Percentiles rank a stretch among this genome's conserved stretches.
Conservation (phyloP, 2,888 invertebrate genomes). For the Allophyes oxyacanthae region DNA sequence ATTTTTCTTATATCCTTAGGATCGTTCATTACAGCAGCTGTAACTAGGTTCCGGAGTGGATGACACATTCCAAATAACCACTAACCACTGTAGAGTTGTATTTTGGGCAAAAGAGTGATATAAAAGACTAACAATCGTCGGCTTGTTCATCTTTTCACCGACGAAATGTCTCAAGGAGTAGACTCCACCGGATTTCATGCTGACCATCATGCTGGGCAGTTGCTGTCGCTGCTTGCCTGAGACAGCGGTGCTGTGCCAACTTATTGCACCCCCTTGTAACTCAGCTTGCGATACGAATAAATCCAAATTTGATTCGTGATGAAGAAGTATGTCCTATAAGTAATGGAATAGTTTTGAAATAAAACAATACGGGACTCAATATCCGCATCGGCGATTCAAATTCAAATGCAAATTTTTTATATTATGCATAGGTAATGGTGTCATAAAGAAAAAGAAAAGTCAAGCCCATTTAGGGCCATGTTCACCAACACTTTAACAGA, state of each 20-base stretch:
- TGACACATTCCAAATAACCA: too few species aligned
- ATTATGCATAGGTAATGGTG: too few species aligned
- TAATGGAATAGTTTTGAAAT: not conserved
- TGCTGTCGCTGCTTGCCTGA: slow-evolving; percentile 35
- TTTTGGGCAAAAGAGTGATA: not conserved
- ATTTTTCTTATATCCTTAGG: too few species aligned
- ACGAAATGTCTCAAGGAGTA: slow-evolving; percentile 66
- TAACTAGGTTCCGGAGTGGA: too few species aligned
- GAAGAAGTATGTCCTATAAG: slow-evolving; percentile 68
- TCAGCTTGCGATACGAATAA: slow-evolving; percentile 45
- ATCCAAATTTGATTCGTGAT: slow-evolving; percentile 67
- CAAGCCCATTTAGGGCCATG: too few species aligned
- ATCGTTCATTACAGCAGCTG: too few species aligned
- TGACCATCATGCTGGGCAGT: slow-evolving; percentile 60
- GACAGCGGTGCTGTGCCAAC: slow-evolving; percentile 53
- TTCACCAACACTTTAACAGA: too few species aligned
- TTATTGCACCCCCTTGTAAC: slow-evolving; percentile 2
- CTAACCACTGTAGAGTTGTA: too few species aligned
- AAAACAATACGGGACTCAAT: too few species aligned
- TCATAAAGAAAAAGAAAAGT: too few species aligned
- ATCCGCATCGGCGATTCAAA: too few species aligned
- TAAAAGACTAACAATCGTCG: slow-evolving; percentile 47
- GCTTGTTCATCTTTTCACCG: slow-evolving; percentile 60
- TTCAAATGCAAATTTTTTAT: too few species aligned
- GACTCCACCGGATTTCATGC: slow-evolving; percentile 66